A percentile compares a stretch with the other conserved stretches of the same genome.
phyloP scores from a whole-genome alignment of 1,140 invertebrate genomes.

The Venustaconcha ellipsiformis region DNA sequence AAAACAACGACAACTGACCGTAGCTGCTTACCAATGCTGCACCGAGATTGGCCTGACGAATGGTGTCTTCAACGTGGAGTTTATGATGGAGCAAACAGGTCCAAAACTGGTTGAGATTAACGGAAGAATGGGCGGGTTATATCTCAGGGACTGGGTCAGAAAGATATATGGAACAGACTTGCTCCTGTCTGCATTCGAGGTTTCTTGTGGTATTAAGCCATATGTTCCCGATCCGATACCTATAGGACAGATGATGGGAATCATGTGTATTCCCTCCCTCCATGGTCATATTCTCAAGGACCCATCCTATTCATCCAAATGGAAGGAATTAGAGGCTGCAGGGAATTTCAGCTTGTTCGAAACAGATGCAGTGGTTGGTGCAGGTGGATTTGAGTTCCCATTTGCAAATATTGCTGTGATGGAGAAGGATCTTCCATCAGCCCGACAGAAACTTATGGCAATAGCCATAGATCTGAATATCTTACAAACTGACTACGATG shows the following conservation, averaged over 20 bases:
- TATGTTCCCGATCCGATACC: constrained; percentile 10
- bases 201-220: constrained; percentile 40
- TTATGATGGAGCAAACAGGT: constrained; percentile 45
- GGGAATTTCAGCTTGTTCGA: constrained; percentile 34
- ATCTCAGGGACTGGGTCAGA: constrained; percentile 50
- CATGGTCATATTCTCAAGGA: constrained; percentile 30
- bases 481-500: constrained; percentile 25
- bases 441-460: constrained; percentile 27
- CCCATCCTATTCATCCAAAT: background rate
- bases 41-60: constrained; percentile 38
- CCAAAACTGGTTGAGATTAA: constrained; percentile 54
- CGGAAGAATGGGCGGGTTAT: constrained; percentile 52
- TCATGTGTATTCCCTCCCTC: constrained; percentile 42
- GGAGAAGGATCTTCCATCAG: constrained; percentile 4
- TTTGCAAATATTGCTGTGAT: constrained; percentile 42
- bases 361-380: background rate
- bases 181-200: constrained; percentile 36
- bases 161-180: constrained; percentile 41
- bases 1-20: constrained; percentile 37
- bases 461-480: constrained; percentile 31
- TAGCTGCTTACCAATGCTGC: constrained; percentile 49
- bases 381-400: constrained; percentile 29
- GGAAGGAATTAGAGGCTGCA: constrained; percentile 22
- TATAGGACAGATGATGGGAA: constrained; percentile 33
- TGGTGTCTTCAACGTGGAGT: constrained; percentile 54